Evolutionary conservation across 2,113 vertebrate genomes (phyloP), one percentile per base, ranked within the genome.

Genomic region (Recurvirostra avosetta): DNA sequence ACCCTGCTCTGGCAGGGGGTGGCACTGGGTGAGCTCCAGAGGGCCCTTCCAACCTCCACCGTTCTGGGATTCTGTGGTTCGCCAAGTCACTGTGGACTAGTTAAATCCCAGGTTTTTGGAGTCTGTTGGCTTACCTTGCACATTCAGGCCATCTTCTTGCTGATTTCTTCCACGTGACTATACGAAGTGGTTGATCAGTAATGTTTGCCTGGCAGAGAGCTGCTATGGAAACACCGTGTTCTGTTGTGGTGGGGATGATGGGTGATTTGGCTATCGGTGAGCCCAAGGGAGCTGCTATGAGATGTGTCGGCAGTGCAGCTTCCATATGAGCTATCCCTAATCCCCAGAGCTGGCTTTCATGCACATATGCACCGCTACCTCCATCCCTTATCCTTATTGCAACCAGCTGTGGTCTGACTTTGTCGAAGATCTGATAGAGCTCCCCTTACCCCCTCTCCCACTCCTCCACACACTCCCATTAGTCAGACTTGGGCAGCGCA

Each of bases 371-470:
- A 75, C 25, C 63, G 6, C 25, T 32, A 22, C 18, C 75, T 83
- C 62, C 78, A 34, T 83, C 71, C 38, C 49, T 47, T 66, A 23
- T 23, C 62, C 80, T 80, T 67, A n/a, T 8, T 82, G 59, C 17
- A 73, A 8, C 66, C 88, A 92, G 88, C 88, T 88, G 92, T 68
- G 88, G 18, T 72, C 25, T 88, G 94, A 29, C 58, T 94, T 49
- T 32, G 74, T 56, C 78, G 45, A 20, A 34, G 79, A 83, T 59
- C 63, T 62, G 52, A 50, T 5, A 9, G 88, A 68, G 81, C 85
- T 75, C 50, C 56, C 52, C 73, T 10, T 11, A 40, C 5, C 65
- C 87, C 58, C 34, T 49, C 34, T 63, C 76, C 83, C 49, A 38
- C 81, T 78, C 73, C 59, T 58, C 71, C 66, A 12, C 62, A 49